Percentiles rank a stretch among this genome's conserved stretches.
These are phyloP conservation scores for Ochropleura plecta DNA, from an alignment of 2,888 invertebrate species.

Conservation along the genomic window DNA sequence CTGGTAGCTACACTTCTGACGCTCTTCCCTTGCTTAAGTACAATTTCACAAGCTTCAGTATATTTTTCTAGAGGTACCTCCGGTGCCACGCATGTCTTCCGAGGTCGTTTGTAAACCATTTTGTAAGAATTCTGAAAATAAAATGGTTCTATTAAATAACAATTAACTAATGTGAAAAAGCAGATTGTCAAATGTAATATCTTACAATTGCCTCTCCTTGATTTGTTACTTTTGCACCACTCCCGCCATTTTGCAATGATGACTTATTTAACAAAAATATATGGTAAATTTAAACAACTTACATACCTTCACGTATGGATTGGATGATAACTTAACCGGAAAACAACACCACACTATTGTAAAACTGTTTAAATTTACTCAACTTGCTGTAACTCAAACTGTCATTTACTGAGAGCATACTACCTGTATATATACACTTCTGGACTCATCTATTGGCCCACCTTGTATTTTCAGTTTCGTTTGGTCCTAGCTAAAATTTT, in stretches of 20 bases:
- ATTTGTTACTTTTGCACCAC: no score
- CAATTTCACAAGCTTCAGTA: conserved; percentile 11
- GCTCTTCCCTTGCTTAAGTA: conserved; percentile 13
- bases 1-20: conserved; percentile 11
- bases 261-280: background rate
- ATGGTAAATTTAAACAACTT: no score
- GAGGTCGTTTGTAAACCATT: conserved; percentile 16
- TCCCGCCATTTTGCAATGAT: background rate
- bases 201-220: background rate
- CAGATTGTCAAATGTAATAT: background rate
- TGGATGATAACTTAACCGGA: no score
- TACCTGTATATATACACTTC: no score
- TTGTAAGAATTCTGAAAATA: conserved; percentile 1
- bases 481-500: no score
- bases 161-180: background rate
- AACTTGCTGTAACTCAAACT: no score
- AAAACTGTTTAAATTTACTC: no score
- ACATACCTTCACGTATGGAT: no score
- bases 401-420: background rate
- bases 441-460: no score
- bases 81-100: conserved; percentile 16
- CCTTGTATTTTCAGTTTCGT: no score
- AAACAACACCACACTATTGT: no score
- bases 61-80: conserved; percentile 1
- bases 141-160: conserved; percentile 3